A percentile compares a stretch with the other conserved stretches of the same genome.
These are phyloP conservation scores for Epistrophella euchroma DNA, from an alignment of 2,888 invertebrate species.

Conservation along the genomic window DNA sequence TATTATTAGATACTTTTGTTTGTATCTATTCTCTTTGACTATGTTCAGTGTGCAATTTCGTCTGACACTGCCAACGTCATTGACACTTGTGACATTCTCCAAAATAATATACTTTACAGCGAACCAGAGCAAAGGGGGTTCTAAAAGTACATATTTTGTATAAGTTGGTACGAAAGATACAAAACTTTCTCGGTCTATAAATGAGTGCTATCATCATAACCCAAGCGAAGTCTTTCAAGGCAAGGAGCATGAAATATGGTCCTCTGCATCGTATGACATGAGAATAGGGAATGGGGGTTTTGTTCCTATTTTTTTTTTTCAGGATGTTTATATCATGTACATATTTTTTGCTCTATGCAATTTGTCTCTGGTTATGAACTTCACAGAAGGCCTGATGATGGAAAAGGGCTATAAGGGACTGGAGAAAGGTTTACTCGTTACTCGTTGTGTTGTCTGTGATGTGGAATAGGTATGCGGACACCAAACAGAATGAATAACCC, in stretches of 20 bases:
- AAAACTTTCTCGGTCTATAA: constrained; percentile 47
- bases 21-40: constrained; percentile 25
- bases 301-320: constrained; percentile 29
- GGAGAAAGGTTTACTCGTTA: not conserved
- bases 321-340: constrained; percentile 35
- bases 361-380: constrained; percentile 76
- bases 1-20: constrained; percentile 55
- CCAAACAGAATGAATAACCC: constrained; percentile 41
- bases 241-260: constrained; percentile 64
- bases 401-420: constrained; percentile 39
- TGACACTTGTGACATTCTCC: constrained; percentile 15
- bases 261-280: constrained; percentile 32
- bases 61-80: constrained; percentile 34
- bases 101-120: constrained; percentile 8
- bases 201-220: constrained; percentile 62
- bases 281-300: not conserved
- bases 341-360: constrained; percentile 59
- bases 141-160: constrained; percentile 11
- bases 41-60: constrained; percentile 27
- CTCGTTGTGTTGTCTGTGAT: constrained; percentile 46
- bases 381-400: constrained; percentile 63
- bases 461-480: constrained; percentile 56
- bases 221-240: constrained; percentile 47
- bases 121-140: not conserved
- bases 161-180: constrained; percentile 11